Evolutionary conservation across 92 coral and sea anemone genomes (phyloP).

Genomic region (Blastomussa wellsi): DNA sequence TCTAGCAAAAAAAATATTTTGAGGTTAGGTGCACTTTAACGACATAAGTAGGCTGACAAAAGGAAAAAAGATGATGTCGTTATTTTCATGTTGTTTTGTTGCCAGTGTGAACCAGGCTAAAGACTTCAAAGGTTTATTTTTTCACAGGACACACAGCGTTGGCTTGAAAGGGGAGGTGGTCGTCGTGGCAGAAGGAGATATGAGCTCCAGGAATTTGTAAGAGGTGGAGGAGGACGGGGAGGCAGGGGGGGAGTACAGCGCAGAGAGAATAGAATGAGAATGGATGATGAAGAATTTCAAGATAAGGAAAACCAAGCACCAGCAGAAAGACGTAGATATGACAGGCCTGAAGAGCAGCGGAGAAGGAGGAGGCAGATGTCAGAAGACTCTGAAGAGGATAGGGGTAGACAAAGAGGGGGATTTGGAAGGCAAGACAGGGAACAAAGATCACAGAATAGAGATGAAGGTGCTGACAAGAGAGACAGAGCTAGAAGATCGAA

Average conservation of each 20-base stretch:
- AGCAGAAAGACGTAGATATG: conserved; percentile 27
- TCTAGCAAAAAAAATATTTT: too few relatives aligned
- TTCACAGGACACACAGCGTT: conserved; percentile 35
- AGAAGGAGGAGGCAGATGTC: conserved; percentile 29
- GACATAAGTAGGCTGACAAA: too few relatives aligned
- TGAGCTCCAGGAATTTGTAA: conserved; percentile 73
- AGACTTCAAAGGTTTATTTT: too few relatives aligned
- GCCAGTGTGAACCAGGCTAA: too few relatives aligned
- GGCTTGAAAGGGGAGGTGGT: conserved; percentile 60
- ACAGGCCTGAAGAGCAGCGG: conserved; percentile 19
- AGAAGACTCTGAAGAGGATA: conserved; percentile 29
- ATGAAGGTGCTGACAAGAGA: conserved; percentile 4
- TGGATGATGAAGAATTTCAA: conserved; percentile 46
- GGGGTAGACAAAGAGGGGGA: conserved; percentile 37
- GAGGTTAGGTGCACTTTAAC: too few relatives aligned
- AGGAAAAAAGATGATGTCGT: too few relatives aligned
- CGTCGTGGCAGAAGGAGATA: conserved; percentile 69
- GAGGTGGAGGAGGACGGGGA: conserved; percentile 52
- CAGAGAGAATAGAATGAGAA: conserved; percentile 18
- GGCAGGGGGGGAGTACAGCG: conserved; percentile 39
- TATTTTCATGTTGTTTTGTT: too few relatives aligned
- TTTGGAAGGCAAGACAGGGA: conserved; percentile 31
- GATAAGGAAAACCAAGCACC: conserved; percentile 35
- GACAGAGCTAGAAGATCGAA: conserved; percentile 9
- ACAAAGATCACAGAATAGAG: conserved; percentile 25